Evolutionary conservation across 2,888 invertebrate genomes (phyloP).

Genomic region (Aporophyla lueneburgensis): DNA sequence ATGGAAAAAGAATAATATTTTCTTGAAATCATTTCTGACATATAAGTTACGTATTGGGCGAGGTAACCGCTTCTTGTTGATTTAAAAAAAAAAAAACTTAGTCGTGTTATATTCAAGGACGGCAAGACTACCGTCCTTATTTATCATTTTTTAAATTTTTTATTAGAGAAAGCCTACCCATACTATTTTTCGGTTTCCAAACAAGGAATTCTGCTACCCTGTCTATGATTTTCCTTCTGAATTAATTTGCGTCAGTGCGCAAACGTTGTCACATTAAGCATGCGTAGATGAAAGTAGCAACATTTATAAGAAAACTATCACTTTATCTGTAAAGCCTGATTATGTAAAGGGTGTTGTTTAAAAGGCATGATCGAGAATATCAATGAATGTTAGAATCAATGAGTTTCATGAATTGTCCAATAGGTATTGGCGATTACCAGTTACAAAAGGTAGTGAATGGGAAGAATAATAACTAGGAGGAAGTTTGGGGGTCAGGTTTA

Average conservation of each 20-base stretch:
- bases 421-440: not conserved
- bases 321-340: not conserved
- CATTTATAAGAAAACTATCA: slow-evolving; percentile 1
- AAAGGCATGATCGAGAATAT: slow-evolving; percentile 2
- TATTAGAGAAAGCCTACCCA: not conserved
- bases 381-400: slow-evolving; percentile 31
- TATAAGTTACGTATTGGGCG: slow-evolving; percentile 30
- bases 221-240: slow-evolving; percentile 2
- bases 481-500: not conserved
- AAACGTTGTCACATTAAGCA: slow-evolving; percentile 56
- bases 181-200: not conserved
- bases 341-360: slow-evolving; percentile 37
- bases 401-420: not conserved
- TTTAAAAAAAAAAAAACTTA: not conserved
- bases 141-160: not conserved
- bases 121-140: not conserved
- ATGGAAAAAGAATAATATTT: not conserved
- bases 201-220: not conserved
- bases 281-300: slow-evolving; percentile 47
- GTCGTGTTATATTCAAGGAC: not conserved
- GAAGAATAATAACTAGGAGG: not conserved
- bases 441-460: slow-evolving; percentile 4
- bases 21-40: not conserved
- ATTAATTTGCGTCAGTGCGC: slow-evolving; percentile 48
- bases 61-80: not conserved